These are phyloP conservation scores for Phrynocephalus guinanensis DNA, from an alignment of 2,797 vertebrate species.

Conservation along the genomic window DNA sequence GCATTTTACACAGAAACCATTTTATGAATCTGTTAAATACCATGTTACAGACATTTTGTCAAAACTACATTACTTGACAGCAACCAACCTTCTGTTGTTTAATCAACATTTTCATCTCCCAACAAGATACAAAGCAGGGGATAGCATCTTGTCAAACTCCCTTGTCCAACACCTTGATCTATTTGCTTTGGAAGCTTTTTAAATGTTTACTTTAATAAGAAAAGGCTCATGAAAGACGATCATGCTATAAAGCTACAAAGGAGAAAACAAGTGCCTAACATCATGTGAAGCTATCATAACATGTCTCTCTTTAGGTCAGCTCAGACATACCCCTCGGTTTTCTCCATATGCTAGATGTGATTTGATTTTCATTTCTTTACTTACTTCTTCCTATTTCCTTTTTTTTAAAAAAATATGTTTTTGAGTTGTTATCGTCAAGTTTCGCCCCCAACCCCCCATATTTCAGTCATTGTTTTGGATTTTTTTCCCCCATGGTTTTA, in stretches of 20 bases:
- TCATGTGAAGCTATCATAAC: background rate
- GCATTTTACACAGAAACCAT: no score
- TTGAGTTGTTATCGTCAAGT: background rate
- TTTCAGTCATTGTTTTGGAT: background rate
- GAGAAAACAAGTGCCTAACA: background rate
- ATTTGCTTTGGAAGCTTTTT: background rate
- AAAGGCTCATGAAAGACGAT: background rate
- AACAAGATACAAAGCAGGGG: conserved; percentile 19
- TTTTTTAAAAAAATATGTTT: background rate
- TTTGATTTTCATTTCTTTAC: background rate
- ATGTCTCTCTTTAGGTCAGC: background rate
- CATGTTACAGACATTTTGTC: background rate
- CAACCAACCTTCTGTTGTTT: background rate
- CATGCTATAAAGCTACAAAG: no score
- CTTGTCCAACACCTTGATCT: background rate
- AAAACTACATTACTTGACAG: background rate
- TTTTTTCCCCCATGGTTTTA: background rate
- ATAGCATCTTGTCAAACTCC: conserved; percentile 30
- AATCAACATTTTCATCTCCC: conserved; percentile 30
- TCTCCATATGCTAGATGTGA: no score
- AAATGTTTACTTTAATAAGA: background rate
- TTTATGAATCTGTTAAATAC: background rate
- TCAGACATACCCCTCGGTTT: background rate
- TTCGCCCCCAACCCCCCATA: no score
- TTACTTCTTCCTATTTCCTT: background rate